Percentiles rank a stretch among this genome's conserved stretches.
Conservation (phyloP, 2,797 vertebrate species). For the Pseudochirops cupreus region DNA sequence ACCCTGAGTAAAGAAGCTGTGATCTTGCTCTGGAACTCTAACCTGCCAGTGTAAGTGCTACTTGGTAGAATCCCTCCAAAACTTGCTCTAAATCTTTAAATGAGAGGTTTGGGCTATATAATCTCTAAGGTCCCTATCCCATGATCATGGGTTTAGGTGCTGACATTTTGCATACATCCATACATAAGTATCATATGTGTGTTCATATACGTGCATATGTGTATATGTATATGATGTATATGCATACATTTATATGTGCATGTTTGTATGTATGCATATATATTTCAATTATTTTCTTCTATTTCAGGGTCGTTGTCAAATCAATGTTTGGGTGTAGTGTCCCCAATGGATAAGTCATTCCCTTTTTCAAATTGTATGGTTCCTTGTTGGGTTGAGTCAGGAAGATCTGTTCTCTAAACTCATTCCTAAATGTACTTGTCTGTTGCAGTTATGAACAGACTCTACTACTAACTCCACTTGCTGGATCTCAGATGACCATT, state of each 20-base stretch:
- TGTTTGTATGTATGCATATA: neutral
- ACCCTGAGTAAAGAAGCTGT: neutral
- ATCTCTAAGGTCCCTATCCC: neutral
- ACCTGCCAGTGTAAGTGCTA: neutral
- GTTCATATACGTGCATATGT: neutral
- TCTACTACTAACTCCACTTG: neutral
- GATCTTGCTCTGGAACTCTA: neutral
- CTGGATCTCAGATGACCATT: neutral
- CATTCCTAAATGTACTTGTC: neutral
- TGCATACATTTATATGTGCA: neutral
- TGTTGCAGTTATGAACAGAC: neutral
- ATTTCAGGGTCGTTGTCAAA: neutral
- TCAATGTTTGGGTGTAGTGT: neutral
- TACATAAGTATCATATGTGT: neutral
- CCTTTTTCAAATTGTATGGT: neutral
- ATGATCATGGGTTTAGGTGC: neutral
- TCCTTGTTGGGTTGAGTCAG: neutral
- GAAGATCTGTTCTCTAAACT: neutral
- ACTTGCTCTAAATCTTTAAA: neutral
- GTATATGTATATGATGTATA: too few species aligned
- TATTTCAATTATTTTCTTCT: neutral
- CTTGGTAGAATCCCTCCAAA: neutral
- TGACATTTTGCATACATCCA: neutral
- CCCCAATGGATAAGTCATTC: neutral
- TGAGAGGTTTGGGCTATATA: neutral